phyloP scores from a whole-genome alignment of 2,888 invertebrate genomes.

The Apotomis betuletana region DNA sequence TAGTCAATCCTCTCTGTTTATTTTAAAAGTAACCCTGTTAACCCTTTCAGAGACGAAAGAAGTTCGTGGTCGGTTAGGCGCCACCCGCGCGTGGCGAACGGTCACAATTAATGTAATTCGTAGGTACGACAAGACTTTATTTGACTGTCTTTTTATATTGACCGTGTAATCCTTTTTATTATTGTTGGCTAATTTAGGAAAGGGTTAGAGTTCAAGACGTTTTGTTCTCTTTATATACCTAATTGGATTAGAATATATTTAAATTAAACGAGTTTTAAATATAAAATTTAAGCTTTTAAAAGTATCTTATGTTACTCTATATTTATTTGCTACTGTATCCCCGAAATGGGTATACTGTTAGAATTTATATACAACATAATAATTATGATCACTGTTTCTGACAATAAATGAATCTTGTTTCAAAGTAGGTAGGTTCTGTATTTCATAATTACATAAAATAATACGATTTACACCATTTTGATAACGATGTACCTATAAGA shows the following conservation, averaged over 20 bases:
- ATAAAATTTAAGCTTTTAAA: neutral
- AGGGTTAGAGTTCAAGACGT: neutral
- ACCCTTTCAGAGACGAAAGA: slow-evolving; percentile 50
- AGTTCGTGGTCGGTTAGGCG: slow-evolving; percentile 67
- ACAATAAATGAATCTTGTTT: too few species aligned
- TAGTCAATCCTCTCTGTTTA: slow-evolving; percentile 22
- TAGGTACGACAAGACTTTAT: slow-evolving; percentile 71
- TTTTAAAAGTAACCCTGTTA: slow-evolving; percentile 30
- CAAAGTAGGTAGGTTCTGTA: too few species aligned
- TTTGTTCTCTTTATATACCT: neutral
- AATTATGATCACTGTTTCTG: too few species aligned
- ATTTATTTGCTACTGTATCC: too few species aligned
- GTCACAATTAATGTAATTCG: slow-evolving; percentile 71
- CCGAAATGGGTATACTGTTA: too few species aligned
- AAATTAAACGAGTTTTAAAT: neutral
- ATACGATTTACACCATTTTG: too few species aligned
- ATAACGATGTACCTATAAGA: too few species aligned
- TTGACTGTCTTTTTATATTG: slow-evolving; percentile 62
- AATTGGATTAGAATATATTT: neutral
- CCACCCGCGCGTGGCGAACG: slow-evolving; percentile 77
- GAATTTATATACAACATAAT: too few species aligned
- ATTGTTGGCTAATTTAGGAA: slow-evolving; percentile 48
- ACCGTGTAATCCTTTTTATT: slow-evolving; percentile 65
- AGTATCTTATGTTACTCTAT: too few species aligned
- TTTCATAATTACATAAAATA: too few species aligned